Conservation (phyloP, 2,113 vertebrate genomes). For the Pandion haliaetus region DNA sequence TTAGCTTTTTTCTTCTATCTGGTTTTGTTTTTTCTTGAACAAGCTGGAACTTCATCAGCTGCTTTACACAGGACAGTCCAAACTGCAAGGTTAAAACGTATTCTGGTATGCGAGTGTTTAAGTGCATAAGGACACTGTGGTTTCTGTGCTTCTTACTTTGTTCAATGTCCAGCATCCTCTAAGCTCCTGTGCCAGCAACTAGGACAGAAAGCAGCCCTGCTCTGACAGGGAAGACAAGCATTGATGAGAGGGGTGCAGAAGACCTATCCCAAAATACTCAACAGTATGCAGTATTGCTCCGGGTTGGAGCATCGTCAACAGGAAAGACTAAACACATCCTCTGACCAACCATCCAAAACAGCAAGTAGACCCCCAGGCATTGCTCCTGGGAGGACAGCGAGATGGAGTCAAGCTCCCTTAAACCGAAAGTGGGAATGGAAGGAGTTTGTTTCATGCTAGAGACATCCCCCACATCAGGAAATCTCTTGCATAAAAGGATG, state of each 20-base stretch:
- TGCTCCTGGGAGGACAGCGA: background rate
- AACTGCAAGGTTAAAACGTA: background rate
- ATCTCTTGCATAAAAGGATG: background rate
- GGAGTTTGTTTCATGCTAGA: background rate
- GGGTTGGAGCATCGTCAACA: background rate
- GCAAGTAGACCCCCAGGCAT: background rate
- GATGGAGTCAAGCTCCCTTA: background rate
- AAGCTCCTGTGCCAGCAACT: background rate
- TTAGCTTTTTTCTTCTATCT: background rate
- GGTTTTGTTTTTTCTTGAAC: background rate
- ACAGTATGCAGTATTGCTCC: background rate
- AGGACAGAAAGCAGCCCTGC: background rate
- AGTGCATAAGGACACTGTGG: background rate
- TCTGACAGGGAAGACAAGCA: background rate
- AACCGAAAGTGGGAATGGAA: background rate
- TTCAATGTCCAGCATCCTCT: background rate
- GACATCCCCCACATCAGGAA: background rate
- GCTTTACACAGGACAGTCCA: background rate
- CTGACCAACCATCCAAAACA: background rate
- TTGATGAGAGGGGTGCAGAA: background rate
- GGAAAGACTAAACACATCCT: background rate
- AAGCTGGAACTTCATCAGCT: background rate
- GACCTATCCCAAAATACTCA: background rate
- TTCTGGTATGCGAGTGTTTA: background rate
- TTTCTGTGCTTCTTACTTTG: background rate